Evolutionary conservation across 2,113 vertebrate genomes (phyloP), one percentile per base, ranked within the genome.

Genomic region (Thunnus maccoyii): DNA sequence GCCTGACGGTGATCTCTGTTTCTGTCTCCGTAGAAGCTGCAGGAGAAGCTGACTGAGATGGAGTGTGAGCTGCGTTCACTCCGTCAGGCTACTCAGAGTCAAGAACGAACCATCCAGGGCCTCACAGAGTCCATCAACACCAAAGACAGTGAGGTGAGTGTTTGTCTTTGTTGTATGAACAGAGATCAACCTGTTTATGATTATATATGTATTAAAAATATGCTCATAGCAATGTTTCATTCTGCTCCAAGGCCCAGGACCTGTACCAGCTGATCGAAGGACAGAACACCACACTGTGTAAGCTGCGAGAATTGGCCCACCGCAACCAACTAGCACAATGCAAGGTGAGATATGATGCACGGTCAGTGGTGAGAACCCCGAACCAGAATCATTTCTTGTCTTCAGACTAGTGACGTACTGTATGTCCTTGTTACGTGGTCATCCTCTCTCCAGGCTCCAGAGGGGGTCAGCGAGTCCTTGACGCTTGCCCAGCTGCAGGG

Each of bases 21-120:
- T 66, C n/a, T 20, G 0, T 70, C 0, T 76, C 51, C 70, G 52
- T 18, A 99, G 98, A 95, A 96, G 91, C 94, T 99, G 66, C 97
- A 98, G 93, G 96, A 98, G 86, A 99, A 96, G 90, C 89, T 98
- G 88, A 93, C 88, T 44, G 96, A 97, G 86, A 94, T 98, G 96
- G 96, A 96, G 92, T 94, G 80, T 20, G 96, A 99, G 86, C 92
- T 99, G 47, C 96, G 95, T 72, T 95, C 95, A 68, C 94, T 93
- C 62, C 96, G 95, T 76, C 96, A 97, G 82, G 94, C 93, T 1
- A 91, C 96, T 0, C 96, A 96, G 80, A 95, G 91, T 82, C 97
- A 98, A 86, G 96, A 97, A 54, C 90, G 85, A 76, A 95, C 95
- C 64, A 96, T 99, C 78, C 96, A 97, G 88, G 96, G 89, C 83